Base-by-base conservation (phyloP, 2,888 invertebrate species). In the Malacosoma neustria region DNA sequence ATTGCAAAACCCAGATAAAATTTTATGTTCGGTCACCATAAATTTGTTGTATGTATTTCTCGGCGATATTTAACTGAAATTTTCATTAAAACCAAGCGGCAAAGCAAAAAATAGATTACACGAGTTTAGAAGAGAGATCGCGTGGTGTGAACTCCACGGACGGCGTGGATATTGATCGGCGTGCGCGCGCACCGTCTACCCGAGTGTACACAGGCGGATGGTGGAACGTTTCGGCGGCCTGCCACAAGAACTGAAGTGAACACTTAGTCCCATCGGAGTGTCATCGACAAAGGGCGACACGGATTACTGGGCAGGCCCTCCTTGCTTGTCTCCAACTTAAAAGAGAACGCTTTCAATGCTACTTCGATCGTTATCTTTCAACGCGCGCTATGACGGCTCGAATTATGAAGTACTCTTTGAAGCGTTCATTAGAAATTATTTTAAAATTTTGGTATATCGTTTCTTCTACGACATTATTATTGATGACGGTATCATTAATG, bases 151-250 rank as follows among this genome's bases (percentile, higher is more conserved):
- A 71, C 72, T 62, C 73, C 68, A 65, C 74, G 70, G 72, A 66
- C 6, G 68, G 61, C 69, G 66, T 60, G 62, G 63, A 66, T 84
- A 84, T 85, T 77, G 84, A 84, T 84, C 84, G 74, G 61, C 52
- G 57, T 84, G 84, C 84, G 85, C 85, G 85, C 85, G 85, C 85
- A 81, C 43, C 64, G 69, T 70, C 71, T 66, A 66, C 55, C 71
- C 62, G 53, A 73, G 71, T 80, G 76, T 81, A 75, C 73, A 81
- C 79, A 76, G 72, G 63, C 77, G 69, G 66, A 64, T 63, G 70
- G 56, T 61, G 64, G 56, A 71, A 71, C 75, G 70, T 70, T 72
- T 64, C 66, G 68, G 54, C 65, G 69, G 64, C 66, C 61, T 60
- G 70, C 72, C 69, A 62, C 75, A 67, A 68, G 61, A 62, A 68